phyloP scores from a whole-genome alignment of 2,888 invertebrate genomes.

The Scelioninae gen. 2 region DNA sequence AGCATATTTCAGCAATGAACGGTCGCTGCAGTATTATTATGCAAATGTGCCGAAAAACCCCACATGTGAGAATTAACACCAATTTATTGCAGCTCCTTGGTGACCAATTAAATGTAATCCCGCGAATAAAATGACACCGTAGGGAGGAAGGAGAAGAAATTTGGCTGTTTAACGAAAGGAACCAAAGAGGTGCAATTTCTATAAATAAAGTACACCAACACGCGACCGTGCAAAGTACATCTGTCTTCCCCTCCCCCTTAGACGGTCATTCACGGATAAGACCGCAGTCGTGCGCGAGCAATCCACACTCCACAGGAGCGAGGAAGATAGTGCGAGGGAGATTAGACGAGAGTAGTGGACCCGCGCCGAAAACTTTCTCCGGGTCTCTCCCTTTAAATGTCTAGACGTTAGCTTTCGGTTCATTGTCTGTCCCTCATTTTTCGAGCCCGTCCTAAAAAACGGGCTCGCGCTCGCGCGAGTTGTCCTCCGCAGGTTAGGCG shows the following conservation, averaged over 20 bases:
- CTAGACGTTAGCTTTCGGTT: constrained; percentile 65
- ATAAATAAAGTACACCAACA: constrained; percentile 46
- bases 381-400: constrained; percentile 65
- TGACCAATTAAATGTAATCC: constrained; percentile 23
- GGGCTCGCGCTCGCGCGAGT: constrained; percentile 50
- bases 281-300: no score
- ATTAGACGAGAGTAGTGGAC: constrained; percentile 27
- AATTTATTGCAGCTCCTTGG: background rate
- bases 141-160: constrained; percentile 17
- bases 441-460: constrained; percentile 64
- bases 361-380: constrained; percentile 16
- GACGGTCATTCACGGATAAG: no score
- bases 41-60: background rate
- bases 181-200: constrained; percentile 43
- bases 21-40: background rate
- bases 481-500: constrained; percentile 43
- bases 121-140: constrained; percentile 14
- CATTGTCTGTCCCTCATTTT: constrained; percentile 72
- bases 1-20: background rate
- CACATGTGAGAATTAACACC: background rate
- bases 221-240: constrained; percentile 59
- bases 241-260: constrained; percentile 44
- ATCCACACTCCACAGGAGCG: no score
- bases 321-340: constrained; percentile 1
- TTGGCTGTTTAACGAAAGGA: no score